Base-by-base conservation (phyloP, 2,888 invertebrate species). In the Harpalus rufipes region DNA sequence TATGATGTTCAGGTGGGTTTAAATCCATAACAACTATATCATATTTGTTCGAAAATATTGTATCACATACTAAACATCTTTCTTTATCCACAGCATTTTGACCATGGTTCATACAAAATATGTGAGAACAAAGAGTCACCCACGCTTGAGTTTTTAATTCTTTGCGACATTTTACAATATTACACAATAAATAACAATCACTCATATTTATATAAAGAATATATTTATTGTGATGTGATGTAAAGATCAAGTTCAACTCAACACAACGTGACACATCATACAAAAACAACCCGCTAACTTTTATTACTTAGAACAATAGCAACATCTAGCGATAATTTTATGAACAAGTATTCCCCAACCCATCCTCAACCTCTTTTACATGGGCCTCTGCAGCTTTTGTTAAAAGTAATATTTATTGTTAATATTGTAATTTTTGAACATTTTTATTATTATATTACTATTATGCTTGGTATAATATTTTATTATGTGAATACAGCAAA, bases 1-100 rank as follows among this genome's bases (percentile, higher is more conserved):
- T 91, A 86, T 90, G 91, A 84, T 90, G 89, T 84, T 91, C 91
- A 8, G 90, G 88, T n/a, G 91, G 91, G 86, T 91, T 90, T 18
- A 91, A 87, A 86, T 90, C 90, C 59, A 89, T 89, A 86, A 90
- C 88, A 5, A 91, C 89, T 74, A 91, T 89, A 84, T 91, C 90
- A 87, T 88, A 89, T 85, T 89, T 89, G 25, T 89, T 89, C 14
- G 88, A 87, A 41, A 92, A 88, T 56, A 85, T 10, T 32, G 87
- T 88, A n/a, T 87, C 86, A 84, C 89, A 89, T 18, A 88, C 88
- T 6, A 88, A 88, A 81, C 89, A 89, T 80, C 85, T 86, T 74
- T 86, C 86, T 10, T 85, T 82, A 65, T 81, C 84, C 10, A 32
- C 76, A 12, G 63, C 58, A 44, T 61, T 14, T 78, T 84, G 78